Conservation (phyloP, 2,113 vertebrate genomes). For the Lethenteron camtschaticum region DNA sequence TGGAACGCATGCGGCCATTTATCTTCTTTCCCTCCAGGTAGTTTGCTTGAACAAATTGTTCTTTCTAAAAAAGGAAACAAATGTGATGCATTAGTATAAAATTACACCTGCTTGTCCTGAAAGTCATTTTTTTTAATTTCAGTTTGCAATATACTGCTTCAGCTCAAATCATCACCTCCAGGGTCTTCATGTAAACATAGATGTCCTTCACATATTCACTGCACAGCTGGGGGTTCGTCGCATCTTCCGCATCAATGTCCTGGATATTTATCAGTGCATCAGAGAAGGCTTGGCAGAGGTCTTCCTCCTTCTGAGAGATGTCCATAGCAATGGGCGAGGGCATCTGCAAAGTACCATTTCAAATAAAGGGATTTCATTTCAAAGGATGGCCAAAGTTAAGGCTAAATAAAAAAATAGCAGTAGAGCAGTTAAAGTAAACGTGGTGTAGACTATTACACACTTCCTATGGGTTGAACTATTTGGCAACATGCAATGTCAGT, state of each 20-base stretch:
- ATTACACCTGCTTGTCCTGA: neutral
- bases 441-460: too few species aligned
- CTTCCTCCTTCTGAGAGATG: conserved; percentile 17
- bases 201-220: conserved; percentile 50
- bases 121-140: neutral
- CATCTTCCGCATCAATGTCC: conserved; percentile 36
- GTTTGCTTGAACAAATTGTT: conserved; percentile 25
- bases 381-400: too few species aligned
- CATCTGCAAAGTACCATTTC: too few species aligned
- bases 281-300: conserved; percentile 41
- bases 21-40: conserved; percentile 39
- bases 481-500: too few species aligned
- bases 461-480: too few species aligned
- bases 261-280: conserved; percentile 28
- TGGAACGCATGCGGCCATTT: conserved; percentile 42
- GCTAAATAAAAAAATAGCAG: too few species aligned
- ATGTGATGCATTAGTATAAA: neutral
- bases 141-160: neutral
- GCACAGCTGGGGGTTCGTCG: conserved; percentile 35
- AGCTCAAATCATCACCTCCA: conserved; percentile 29
- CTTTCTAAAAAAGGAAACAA: conserved; percentile 19
- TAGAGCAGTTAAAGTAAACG: too few species aligned
- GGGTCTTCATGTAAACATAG: conserved; percentile 37
- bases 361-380: too few species aligned
- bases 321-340: neutral